Evolutionary conservation across 2,888 invertebrate genomes (phyloP), one percentile per base, ranked within the genome.

Genomic region (Lochmaea crataegi): DNA sequence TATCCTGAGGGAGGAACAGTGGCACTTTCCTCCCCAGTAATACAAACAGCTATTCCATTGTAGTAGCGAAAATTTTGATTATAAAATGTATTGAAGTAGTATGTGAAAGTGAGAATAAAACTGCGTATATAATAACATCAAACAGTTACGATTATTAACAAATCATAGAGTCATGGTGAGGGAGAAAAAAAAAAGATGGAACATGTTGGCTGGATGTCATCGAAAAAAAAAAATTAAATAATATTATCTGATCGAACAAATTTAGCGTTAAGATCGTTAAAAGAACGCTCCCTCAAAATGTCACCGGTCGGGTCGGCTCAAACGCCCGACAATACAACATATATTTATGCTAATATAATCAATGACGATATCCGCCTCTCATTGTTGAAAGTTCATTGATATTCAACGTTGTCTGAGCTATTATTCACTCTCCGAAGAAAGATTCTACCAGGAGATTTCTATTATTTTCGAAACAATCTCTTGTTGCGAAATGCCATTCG

Each of bases 271-370:
- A 76, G 45, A 64, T 65, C 16, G 68, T 68, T 64, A 70, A 64
- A 51, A 42, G 74, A 71, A 73, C 76, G 70, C 76, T 66, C 76
- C 76, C 69, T 76, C 71, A 32, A 73, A 76, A 76, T 76, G 76
- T 76, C 76, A 76, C 76, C 76, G 76, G 70, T 69, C 69, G 41
- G 56, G 22, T 64, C 53, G 56, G 51, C 63, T 81, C 70, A 65
- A 82, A 68, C 70, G 72, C 72, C 77, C 73, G 76, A 76, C 76
- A 76, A 78, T 74, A 82, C 82, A 84, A 83, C 83, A 81, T 84
- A 83, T 84, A 84, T 83, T 84, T 84, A 84, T 84, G 84, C 82
- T 84, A 84, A 84, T 84, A 81, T 78, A 80, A 80, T 77, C 79
- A 76, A 72, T 78, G 75, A 77, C 76, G 79, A 80, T 79, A 74